phyloP scores from a whole-genome alignment of 2,113 vertebrate species.

The Pteropus alecto region DNA sequence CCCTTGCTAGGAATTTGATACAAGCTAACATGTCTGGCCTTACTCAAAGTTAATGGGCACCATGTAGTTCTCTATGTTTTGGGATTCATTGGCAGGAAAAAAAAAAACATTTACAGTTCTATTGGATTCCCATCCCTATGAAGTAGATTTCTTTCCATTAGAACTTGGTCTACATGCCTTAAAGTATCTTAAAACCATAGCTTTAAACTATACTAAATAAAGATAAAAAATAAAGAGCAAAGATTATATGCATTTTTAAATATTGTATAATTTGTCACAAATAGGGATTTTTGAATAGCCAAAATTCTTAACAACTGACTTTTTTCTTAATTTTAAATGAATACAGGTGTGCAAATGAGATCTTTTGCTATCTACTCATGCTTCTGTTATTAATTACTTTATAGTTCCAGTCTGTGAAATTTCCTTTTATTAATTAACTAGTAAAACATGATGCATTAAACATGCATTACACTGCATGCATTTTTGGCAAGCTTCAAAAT shows the following conservation, averaged over 20 bases:
- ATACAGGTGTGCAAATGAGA: constrained; percentile 48
- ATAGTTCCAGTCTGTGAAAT: constrained; percentile 74
- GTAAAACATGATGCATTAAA: constrained; percentile 83
- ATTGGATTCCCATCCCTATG: not conserved
- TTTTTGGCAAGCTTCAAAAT: constrained; percentile 80
- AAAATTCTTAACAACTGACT: not conserved
- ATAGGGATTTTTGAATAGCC: not conserved
- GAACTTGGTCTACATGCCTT: not conserved
- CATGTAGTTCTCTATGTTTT: not conserved
- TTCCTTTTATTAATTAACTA: constrained; percentile 82
- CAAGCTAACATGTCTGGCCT: not conserved
- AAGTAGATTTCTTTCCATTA: not conserved
- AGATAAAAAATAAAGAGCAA: not conserved
- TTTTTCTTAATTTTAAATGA: constrained; percentile 58
- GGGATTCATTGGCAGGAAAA: not conserved
- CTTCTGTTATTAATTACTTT: constrained; percentile 54
- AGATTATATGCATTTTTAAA: not conserved
- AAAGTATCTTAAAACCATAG: not conserved
- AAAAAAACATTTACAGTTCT: not conserved
- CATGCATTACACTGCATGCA: constrained; percentile 71
- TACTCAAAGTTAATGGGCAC: not conserved
- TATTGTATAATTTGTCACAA: constrained; percentile 13
- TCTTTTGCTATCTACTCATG: constrained; percentile 54
- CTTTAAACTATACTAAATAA: not conserved
- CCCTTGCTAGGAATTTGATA: not conserved